Percentiles rank a stretch among this genome's conserved stretches.
phyloP scores from a whole-genome alignment of 2,888 invertebrate species.

The Hirtodrosophila confusa region DNA sequence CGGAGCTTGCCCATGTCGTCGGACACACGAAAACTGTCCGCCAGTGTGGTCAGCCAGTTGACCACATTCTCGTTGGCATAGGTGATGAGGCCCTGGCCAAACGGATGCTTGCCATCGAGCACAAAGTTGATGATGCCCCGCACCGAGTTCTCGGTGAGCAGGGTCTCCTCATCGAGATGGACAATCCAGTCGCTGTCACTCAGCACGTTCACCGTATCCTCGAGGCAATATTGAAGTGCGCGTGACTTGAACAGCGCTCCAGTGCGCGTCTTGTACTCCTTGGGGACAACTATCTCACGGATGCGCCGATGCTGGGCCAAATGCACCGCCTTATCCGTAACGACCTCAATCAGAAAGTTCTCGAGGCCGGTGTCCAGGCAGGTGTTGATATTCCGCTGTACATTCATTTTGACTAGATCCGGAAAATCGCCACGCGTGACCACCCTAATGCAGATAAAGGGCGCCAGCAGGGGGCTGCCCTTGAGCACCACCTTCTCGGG shows the following conservation, averaged over 20 bases:
- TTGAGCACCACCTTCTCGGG: slow-evolving; percentile 95
- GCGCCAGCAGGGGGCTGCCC: slow-evolving; percentile 95
- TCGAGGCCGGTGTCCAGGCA: slow-evolving; percentile 95
- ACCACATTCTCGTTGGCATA: slow-evolving; percentile 98
- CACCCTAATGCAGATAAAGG: slow-evolving; percentile 96
- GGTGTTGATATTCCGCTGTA: slow-evolving; percentile 92
- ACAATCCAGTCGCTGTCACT: slow-evolving; percentile 97
- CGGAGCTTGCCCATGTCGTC: slow-evolving; percentile 99
- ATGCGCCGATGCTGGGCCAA: slow-evolving; percentile 91
- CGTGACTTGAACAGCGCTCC: slow-evolving; percentile 97
- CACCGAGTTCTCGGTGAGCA: slow-evolving; percentile 95
- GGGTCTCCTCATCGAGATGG: slow-evolving; percentile 98
- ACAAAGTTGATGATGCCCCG: slow-evolving; percentile 97
- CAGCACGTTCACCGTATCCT: slow-evolving; percentile 93
- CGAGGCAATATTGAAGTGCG: slow-evolving; percentile 97
- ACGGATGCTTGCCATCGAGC: slow-evolving; percentile 95
- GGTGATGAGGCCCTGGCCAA: slow-evolving; percentile 97
- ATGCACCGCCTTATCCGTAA: slow-evolving; percentile 94
- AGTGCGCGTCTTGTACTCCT: slow-evolving; percentile 93
- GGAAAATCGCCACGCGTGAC: slow-evolving; percentile 98
- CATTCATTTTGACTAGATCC: slow-evolving; percentile 94
- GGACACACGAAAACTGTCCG: slow-evolving; percentile 97
- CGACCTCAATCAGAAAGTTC: slow-evolving; percentile 98
- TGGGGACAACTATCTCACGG: slow-evolving; percentile 94
- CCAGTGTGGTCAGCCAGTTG: slow-evolving; percentile 98